phyloP scores from a whole-genome alignment of 2,888 invertebrate genomes.

The Torymus aiolomorphi region DNA sequence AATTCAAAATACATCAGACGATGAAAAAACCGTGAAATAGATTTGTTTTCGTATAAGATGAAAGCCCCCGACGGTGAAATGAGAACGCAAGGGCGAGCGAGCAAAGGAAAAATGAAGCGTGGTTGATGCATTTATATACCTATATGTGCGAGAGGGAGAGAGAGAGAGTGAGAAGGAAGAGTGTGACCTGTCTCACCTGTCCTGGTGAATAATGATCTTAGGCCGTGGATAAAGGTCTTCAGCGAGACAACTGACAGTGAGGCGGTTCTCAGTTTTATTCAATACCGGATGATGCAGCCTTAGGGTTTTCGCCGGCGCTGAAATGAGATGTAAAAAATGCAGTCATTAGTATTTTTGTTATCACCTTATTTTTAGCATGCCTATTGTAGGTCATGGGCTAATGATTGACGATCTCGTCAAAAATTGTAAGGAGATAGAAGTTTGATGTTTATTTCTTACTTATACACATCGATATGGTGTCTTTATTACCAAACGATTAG shows the following conservation, averaged over 20 bases:
- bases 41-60: slow-evolving; percentile 8
- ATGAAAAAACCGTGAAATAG: slow-evolving; percentile 7
- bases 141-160: too few relatives aligned
- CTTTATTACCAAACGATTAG: too few relatives aligned
- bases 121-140: neutral
- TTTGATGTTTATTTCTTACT: too few relatives aligned
- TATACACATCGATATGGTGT: too few relatives aligned
- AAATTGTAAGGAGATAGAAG: neutral
- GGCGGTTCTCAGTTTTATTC: slow-evolving; percentile 62
- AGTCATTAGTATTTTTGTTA: slow-evolving; percentile 16
- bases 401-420: neutral
- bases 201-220: slow-evolving; percentile 64
- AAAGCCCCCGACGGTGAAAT: neutral
- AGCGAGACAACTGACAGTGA: slow-evolving; percentile 67
- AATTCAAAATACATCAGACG: too few relatives aligned
- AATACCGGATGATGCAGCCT: slow-evolving; percentile 64
- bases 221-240: slow-evolving; percentile 69
- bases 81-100: slow-evolving; percentile 46
- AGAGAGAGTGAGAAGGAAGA: neutral
- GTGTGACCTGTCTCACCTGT: slow-evolving; percentile 63
- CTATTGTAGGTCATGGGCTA: too few relatives aligned
- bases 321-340: slow-evolving; percentile 34
- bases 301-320: slow-evolving; percentile 67
- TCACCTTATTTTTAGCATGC: too few relatives aligned
- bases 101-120: neutral